These are phyloP conservation scores for Microcebus murinus DNA, from an alignment of 2,113 vertebrate species.

Conservation along the genomic window DNA sequence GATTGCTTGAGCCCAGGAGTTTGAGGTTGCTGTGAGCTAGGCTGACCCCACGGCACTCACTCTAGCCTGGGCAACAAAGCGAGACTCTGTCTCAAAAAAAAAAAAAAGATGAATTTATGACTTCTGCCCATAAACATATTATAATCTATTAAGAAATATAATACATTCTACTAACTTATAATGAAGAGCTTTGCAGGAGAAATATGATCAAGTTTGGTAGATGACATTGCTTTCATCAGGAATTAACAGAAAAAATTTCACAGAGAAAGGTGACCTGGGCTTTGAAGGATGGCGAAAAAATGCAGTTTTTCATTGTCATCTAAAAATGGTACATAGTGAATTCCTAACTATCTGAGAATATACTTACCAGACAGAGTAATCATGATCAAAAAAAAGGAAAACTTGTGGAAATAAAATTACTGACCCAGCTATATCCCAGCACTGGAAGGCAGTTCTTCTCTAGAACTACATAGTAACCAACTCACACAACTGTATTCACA, in stretches of 20 bases:
- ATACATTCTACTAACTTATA: neutral
- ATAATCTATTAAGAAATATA: neutral
- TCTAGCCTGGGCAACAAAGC: no score
- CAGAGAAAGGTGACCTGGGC: neutral
- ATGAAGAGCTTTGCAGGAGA: neutral
- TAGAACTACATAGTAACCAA: rapidly evolving
- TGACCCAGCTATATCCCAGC: rapidly evolving
- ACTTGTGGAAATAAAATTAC: neutral
- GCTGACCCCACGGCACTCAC: no score
- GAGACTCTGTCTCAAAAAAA: no score
- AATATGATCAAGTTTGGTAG: neutral
- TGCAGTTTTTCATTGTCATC: neutral
- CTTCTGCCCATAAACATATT: neutral
- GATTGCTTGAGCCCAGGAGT: no score
- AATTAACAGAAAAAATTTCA: neutral
- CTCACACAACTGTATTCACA: rapidly evolving
- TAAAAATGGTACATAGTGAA: neutral
- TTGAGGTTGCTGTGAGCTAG: no score
- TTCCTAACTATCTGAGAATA: neutral
- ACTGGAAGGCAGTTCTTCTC: rapidly evolving
- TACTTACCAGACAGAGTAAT: neutral
- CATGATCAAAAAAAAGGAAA: neutral
- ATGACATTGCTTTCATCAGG: neutral
- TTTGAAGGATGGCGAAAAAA: neutral
- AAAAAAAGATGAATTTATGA: no score